phyloP scores from a whole-genome alignment of 2,113 vertebrate genomes.

The Sturnira hondurensis region DNA sequence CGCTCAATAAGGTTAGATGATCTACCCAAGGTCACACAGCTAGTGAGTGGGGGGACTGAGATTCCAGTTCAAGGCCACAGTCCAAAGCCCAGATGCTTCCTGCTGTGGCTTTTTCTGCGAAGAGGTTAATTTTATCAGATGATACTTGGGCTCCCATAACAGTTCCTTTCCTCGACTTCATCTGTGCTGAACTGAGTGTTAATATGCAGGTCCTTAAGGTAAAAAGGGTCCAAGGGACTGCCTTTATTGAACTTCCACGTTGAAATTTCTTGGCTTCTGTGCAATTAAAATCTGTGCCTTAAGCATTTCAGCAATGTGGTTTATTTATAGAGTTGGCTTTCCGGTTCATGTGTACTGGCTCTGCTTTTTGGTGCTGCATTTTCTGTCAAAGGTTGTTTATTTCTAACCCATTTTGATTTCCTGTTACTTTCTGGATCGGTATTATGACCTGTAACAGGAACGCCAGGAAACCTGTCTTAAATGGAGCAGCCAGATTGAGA shows the following conservation, averaged over 20 bases:
- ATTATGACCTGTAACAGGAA: slow-evolving; percentile 63
- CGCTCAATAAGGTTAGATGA: background rate
- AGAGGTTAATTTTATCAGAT: background rate
- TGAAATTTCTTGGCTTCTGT: slow-evolving; percentile 64
- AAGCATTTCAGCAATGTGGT: slow-evolving; percentile 58
- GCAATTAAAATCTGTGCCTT: slow-evolving; percentile 51
- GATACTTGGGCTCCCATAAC: background rate
- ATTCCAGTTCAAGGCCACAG: background rate
- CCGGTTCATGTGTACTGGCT: slow-evolving; percentile 58
- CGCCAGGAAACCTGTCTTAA: slow-evolving; percentile 61
- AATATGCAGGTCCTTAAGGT: background rate
- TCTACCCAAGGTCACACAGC: background rate
- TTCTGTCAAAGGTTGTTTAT: slow-evolving; percentile 75
- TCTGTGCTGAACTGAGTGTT: slow-evolving; percentile 25
- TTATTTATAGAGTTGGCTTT: slow-evolving; percentile 74
- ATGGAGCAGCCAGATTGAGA: slow-evolving; percentile 42
- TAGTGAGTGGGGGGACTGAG: background rate
- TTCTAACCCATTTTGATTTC: slow-evolving; percentile 69
- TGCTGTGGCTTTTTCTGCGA: background rate
- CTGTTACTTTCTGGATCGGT: slow-evolving; percentile 61
- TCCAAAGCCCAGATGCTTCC: background rate
- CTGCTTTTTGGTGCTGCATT: slow-evolving; percentile 59
- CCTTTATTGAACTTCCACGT: slow-evolving; percentile 48
- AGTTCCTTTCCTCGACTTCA: slow-evolving; percentile 22
- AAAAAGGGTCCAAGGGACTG: slow-evolving; percentile 8